A percentile compares a stretch with the other conserved stretches of the same genome.
Conservation (phyloP, 2,113 vertebrate genomes). For the Tyto alba region DNA sequence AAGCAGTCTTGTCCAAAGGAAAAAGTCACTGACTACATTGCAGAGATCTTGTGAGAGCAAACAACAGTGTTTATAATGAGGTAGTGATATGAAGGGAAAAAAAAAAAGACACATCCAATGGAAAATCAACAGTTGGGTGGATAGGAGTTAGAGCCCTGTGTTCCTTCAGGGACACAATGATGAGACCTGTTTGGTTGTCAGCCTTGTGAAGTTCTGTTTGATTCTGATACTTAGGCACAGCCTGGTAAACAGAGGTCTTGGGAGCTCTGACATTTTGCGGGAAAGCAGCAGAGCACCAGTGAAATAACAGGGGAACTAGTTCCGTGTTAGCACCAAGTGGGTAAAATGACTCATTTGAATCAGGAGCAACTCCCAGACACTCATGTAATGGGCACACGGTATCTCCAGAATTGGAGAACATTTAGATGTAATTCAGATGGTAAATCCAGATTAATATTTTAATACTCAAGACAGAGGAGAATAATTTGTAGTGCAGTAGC, state of each 20-base stretch:
- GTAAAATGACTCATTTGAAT: not conserved
- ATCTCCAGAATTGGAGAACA: not conserved
- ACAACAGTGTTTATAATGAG: not conserved
- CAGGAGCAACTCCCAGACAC: not conserved
- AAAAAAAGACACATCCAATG: not conserved
- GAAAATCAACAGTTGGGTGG: not conserved
- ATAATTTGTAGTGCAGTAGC: not conserved
- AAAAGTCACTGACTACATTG: not conserved
- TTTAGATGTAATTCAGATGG: not conserved
- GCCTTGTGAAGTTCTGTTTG: not conserved
- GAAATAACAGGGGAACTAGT: not conserved
- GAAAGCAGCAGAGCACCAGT: not conserved
- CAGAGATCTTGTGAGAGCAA: not conserved
- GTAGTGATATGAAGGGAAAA: not conserved
- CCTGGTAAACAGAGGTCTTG: not conserved
- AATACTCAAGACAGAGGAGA: not conserved
- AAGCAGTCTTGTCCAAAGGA: not conserved
- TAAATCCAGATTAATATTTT: not conserved
- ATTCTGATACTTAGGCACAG: not conserved
- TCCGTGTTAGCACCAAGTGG: not conserved
- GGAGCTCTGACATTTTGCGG: not conserved
- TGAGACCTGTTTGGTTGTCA: not conserved
- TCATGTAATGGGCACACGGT: not conserved
- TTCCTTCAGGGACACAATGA: not conserved
- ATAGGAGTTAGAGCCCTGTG: not conserved